Evolutionary conservation across 1,140 invertebrate species (phyloP), one percentile per base, ranked within the genome.

Genomic region (Hetaerina americana): DNA sequence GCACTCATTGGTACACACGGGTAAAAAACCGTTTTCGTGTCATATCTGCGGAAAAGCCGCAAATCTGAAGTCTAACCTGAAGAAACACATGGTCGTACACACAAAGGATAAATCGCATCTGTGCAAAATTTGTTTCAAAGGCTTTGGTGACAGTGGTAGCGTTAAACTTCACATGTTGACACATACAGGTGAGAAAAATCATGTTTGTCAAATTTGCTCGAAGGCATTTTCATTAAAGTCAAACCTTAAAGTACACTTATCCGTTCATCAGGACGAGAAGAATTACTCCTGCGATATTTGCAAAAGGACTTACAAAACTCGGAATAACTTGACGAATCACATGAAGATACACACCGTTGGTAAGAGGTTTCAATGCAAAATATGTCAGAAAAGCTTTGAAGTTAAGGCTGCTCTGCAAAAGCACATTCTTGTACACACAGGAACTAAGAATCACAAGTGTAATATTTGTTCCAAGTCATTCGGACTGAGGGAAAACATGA

Each of bases 361-460:
- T n/a, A 74, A 76, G 29, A 72, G 40, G 26, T 76, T 77, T 57
- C 31, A 70, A 3, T 83, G 81, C 70, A 66, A 75, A 68, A 71
- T 76, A 22, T 83, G 82, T 73, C 83, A 83, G 6, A 77, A 80
- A 29, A 80, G 82, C 71, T 85, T 85, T 75, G 82, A 83, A 12
- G 83, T 84, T 75, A 82, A 76, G 25, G 83, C 83, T 75, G 87
- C 88, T 75, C 79, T 88, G 2, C 81, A 86, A 66, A 80, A 86
- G 10, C 87, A 88, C 76, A 75, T 86, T 67, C 78, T 87, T 26
- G 85, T 86, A 15, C 87, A 88, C 76, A 88, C 87, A 0, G 84
- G 86, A 0, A 86, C 87, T 74, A 82, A 84, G 40, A 86, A 86
- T 22, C 22, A 57, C 49, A 57, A 57, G 49, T 57, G 49, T 22